Base-by-base conservation (phyloP, 2,888 invertebrate genomes). In the Pterobdella sp. region DNA sequence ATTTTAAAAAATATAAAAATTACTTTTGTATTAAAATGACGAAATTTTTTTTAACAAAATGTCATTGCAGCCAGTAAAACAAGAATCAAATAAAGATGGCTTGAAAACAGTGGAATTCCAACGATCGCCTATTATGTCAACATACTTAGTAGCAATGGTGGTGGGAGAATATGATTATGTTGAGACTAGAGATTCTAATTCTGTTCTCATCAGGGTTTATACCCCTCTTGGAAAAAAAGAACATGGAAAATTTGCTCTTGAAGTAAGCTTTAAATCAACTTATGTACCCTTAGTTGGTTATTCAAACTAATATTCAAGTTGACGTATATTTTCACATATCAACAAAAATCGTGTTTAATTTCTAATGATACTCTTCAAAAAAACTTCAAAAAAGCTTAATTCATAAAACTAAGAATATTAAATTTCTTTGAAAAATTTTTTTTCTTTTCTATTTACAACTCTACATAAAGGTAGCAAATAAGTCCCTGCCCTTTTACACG, bases 131-230 rank as follows among this genome's bases (percentile, higher is more conserved):
- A 86, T 92, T 75, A 96, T 96, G 94, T 93, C 94, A 10, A 94
- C 95, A 0, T 97, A 97, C 82, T 87, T 97, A 76, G 90, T 96
- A 72, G 95, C 95, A 0, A 90, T 92, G 66, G 92, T 94, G 4
- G 91, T 97, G 1, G 96, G 96, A 37, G 94, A 96, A 84, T 94
- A 92, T 84, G 95, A 96, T 82, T 93, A 89, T 84, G 89, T 96
- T 1, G 94, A 96, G 84, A 90, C 88, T 75, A 89, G 85, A 78
- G 91, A 93, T 0, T 86, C 87, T 49, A 93, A 94, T 84, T 93
- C 92, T 31, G 90, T 93, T 0, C 81, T 81, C 29, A 82, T 87
- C 65, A 81, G 87, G 56, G 86, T 87, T 1, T 87, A 86, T 81
- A 87, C 86, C 0, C 93, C 94, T 0, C 89, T 90, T 18, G 93